Base-by-base conservation (phyloP, 2,888 invertebrate species). In the Heliconius ethilla region DNA sequence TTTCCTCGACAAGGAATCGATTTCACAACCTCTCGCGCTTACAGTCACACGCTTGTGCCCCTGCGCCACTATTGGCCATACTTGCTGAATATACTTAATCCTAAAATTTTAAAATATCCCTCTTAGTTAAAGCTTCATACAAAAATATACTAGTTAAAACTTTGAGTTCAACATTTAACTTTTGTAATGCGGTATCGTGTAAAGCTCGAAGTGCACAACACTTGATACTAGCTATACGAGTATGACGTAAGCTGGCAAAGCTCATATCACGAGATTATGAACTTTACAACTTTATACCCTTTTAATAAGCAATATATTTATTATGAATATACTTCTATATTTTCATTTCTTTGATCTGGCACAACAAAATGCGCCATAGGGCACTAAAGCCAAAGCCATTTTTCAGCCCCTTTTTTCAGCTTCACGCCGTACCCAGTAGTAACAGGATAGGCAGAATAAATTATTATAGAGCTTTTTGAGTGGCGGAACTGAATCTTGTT, bases 221-320 rank as follows among this genome's bases (percentile, higher is more conserved):
- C 66, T 66, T 37, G n/a, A n/a, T 66, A 66, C 67, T 67, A 15
- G 6, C 37, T 67, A 13, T 67, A 67, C 37, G 67, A 33, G 33
- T 33, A 33, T 33, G 33, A 37, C 33, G n/a, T 40, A 25, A 67
- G 67, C 37, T 40, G n/a, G 37, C 9, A 37, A 67, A 67, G 37
- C 67, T 67, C 67, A 67, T 67, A 67, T 67, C 37, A 37, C 5
- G 37, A 67, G 67, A 15, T 40, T 25, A 10, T 33, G 11, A 37
- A 67, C 67, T 40, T 11, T 67, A n/a, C 22, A 9, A 67, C 37
- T 67, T 63, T 25, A 25, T 63, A 63, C 15, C 25, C 25, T 25
- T 63, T 27, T 27, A 27, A 27, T 25, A 63, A 63, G 27, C 15
- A 7, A 27, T 63, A 27, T 51, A 51, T 51, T 51, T 51, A 51